Conservation (phyloP, 2,888 invertebrate species). For the Scaptomyza caliginosa region DNA sequence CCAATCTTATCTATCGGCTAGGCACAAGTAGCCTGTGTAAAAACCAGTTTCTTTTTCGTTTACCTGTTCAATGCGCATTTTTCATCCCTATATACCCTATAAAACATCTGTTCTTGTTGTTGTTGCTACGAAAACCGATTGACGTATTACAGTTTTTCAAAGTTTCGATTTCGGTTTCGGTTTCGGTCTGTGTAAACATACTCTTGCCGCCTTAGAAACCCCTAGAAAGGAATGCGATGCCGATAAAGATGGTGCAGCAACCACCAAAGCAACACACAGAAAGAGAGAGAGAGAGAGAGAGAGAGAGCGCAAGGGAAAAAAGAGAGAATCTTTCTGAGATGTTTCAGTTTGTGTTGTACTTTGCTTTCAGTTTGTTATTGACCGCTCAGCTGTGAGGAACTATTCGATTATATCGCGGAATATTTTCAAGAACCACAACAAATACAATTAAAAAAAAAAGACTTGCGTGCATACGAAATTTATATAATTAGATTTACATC, state of each 20-base stretch:
- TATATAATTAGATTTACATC: slow-evolving; percentile 58
- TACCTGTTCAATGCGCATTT: slow-evolving; percentile 24
- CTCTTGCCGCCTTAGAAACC: slow-evolving; percentile 34
- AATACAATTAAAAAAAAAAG: background rate
- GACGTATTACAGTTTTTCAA: slow-evolving; percentile 18
- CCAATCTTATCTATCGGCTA: slow-evolving; percentile 40
- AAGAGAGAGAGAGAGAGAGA: background rate
- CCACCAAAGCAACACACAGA: slow-evolving; percentile 15
- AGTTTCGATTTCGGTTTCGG: too few relatives aligned
- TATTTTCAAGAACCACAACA: background rate
- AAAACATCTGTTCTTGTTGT: slow-evolving; percentile 55
- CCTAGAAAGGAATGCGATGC: slow-evolving; percentile 15
- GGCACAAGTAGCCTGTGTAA: background rate
- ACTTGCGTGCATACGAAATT: slow-evolving; percentile 44
- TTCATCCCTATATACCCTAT: background rate
- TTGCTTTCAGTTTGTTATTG: slow-evolving; percentile 53
- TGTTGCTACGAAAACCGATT: background rate
- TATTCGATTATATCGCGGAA: slow-evolving; percentile 17
- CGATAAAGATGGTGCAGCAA: slow-evolving; percentile 18
- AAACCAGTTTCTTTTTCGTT: slow-evolving; percentile 11
- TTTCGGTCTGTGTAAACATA: slow-evolving; percentile 32
- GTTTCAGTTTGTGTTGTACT: slow-evolving; percentile 41
- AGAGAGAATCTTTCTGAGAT: slow-evolving; percentile 21
- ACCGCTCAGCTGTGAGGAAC: slow-evolving; percentile 55
- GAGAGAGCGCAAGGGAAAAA: background rate